Evolutionary conservation across 23 tunicate genomes (phyloP).

Genomic region (Oikopleura dioica): DNA sequence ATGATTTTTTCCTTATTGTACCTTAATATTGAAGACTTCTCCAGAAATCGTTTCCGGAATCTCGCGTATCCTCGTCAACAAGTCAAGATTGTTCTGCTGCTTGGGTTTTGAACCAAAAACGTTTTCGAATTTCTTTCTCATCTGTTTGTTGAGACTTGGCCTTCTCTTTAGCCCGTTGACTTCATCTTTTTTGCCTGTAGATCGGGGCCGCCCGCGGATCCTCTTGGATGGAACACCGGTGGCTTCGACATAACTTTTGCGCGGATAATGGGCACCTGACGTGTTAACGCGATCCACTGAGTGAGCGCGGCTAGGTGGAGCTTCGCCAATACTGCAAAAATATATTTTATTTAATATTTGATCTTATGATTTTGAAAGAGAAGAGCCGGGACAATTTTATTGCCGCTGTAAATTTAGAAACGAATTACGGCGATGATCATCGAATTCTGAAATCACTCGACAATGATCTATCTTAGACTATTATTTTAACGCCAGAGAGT

Average conservation of each 20-base stretch:
- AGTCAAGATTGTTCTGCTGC: neutral
- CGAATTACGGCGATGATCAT: too few relatives aligned
- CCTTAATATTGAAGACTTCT: neutral
- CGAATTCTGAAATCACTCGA: too few relatives aligned
- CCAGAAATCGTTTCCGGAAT: neutral
- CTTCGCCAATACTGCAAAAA: too few relatives aligned
- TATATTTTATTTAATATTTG: too few relatives aligned
- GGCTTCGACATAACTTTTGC: neutral
- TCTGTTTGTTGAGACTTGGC: conserved; percentile 5
- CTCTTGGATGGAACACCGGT: neutral
- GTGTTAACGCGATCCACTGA: neutral
- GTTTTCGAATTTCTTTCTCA: neutral
- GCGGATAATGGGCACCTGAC: neutral
- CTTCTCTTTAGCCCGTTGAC: neutral
- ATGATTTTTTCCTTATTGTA: too few relatives aligned
- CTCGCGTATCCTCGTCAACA: neutral
- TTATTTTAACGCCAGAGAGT: too few relatives aligned
- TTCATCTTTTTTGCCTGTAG: neutral
- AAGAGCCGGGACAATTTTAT: too few relatives aligned
- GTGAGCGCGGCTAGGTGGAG: neutral
- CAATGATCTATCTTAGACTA: too few relatives aligned
- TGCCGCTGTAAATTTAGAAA: too few relatives aligned
- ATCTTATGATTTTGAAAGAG: too few relatives aligned
- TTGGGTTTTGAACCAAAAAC: neutral
- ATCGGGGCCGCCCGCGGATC: neutral